These are phyloP conservation scores for Cosmia trapezina DNA, from an alignment of 2,888 invertebrate species.

Conservation along the genomic window DNA sequence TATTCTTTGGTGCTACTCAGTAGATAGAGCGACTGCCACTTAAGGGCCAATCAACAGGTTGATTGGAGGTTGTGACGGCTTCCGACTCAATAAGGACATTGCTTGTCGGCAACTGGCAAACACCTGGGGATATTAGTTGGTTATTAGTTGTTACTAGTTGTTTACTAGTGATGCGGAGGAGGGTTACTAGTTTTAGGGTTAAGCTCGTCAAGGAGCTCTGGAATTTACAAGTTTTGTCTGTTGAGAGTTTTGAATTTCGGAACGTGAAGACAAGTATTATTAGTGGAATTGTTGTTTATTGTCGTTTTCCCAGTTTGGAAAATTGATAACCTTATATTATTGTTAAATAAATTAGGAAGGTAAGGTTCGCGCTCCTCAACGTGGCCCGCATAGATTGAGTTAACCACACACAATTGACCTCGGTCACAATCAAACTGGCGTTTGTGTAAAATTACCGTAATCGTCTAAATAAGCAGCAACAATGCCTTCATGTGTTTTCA, in stretches of 20 bases:
- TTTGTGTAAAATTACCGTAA: no score
- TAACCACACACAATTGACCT: no score
- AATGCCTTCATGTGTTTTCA: no score
- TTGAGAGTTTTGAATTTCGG: background rate
- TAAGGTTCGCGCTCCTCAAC: no score
- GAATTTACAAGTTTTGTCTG: background rate
- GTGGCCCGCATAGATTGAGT: no score
- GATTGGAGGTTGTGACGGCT: slow-evolving; percentile 74
- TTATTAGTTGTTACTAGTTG: slow-evolving; percentile 31
- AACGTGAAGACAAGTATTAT: background rate
- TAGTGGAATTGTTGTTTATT: background rate
- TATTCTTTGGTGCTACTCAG: slow-evolving; percentile 43
- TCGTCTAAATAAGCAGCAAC: no score
- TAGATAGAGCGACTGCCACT: slow-evolving; percentile 67
- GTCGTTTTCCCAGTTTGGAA: background rate
- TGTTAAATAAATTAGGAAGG: no score
- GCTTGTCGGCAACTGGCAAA: slow-evolving; percentile 56
- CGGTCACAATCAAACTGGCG: no score
- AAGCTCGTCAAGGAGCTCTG: background rate
- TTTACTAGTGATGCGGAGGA: slow-evolving; percentile 2
- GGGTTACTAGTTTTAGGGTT: background rate
- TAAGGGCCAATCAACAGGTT: slow-evolving; percentile 80
- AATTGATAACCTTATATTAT: background rate
- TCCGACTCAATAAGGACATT: slow-evolving; percentile 74
- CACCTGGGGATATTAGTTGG: slow-evolving; percentile 48